Percentiles rank a stretch among this genome's conserved stretches.
Conservation (phyloP, 1,140 invertebrate species). For the Asobara japonica region DNA sequence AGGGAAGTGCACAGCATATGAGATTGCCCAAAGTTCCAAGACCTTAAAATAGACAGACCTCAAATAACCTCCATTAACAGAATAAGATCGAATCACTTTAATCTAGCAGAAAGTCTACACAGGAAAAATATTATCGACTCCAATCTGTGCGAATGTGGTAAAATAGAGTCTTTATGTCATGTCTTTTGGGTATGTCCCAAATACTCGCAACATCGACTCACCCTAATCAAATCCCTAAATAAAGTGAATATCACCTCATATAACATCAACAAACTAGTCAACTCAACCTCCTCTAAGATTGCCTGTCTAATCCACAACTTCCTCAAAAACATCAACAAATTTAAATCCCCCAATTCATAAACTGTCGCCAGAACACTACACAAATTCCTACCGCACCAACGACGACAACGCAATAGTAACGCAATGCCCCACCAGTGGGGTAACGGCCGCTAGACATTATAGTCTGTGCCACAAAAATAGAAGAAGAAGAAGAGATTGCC, state of each 20-base stretch:
- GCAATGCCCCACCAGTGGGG: too few species aligned
- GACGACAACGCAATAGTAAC: too few species aligned
- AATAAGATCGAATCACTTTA: neutral
- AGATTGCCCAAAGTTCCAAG: neutral
- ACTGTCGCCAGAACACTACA: too few species aligned
- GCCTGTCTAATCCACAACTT: too few species aligned
- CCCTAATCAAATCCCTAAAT: neutral
- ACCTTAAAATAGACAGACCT: neutral
- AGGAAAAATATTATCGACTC: neutral
- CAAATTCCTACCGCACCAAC: too few species aligned
- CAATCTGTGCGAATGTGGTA: neutral
- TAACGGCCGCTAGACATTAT: too few species aligned
- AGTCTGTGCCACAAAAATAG: too few species aligned
- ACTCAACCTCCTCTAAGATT: too few species aligned
- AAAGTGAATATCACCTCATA: neutral
- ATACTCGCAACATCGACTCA: neutral
- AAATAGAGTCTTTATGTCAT: neutral
- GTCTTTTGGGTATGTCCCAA: neutral
- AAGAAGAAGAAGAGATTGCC: too few species aligned
- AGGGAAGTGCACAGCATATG: neutral
- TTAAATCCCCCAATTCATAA: too few species aligned
- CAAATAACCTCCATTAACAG: neutral
- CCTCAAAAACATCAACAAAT: too few species aligned
- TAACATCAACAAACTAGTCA: too few species aligned
- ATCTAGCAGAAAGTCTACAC: neutral